Evolutionary conservation across 2,113 vertebrate species (phyloP).

Genomic region (Solea senegalensis): DNA sequence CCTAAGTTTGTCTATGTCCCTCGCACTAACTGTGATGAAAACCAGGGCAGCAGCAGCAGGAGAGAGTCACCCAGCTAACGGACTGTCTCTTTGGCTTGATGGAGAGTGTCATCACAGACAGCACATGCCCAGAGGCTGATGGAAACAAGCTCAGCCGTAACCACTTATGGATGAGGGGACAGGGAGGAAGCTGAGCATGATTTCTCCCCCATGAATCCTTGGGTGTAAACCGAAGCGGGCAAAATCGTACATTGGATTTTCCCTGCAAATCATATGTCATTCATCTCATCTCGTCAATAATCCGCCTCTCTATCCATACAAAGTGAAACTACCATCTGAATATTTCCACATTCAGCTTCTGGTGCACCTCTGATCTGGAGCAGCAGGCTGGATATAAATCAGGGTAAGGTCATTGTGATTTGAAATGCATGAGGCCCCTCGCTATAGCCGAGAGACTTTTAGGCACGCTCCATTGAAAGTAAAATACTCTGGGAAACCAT

Average conservation of each 20-base stretch:
- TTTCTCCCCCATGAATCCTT: constrained; percentile 56
- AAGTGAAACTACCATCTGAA: constrained; percentile 38
- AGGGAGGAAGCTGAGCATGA: constrained; percentile 59
- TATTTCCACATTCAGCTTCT: constrained; percentile 27
- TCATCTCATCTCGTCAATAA: constrained; percentile 40
- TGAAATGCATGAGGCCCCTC: constrained; percentile 76
- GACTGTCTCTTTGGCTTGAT: constrained; percentile 60
- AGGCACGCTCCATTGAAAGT: constrained; percentile 72
- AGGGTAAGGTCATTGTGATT: constrained; percentile 68
- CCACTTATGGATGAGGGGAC: constrained; percentile 55
- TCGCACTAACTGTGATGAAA: constrained; percentile 76
- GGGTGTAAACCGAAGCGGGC: constrained; percentile 22
- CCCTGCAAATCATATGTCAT: constrained; percentile 61
- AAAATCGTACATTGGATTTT: constrained; percentile 44
- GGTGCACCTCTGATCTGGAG: constrained; percentile 39
- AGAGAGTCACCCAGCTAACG: constrained; percentile 33
- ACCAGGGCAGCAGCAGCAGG: constrained; percentile 49
- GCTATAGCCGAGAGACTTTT: constrained; percentile 60
- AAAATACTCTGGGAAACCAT: constrained; percentile 71
- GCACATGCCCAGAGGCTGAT: constrained; percentile 70
- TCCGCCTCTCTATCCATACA: constrained; percentile 46
- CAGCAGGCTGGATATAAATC: constrained; percentile 52
- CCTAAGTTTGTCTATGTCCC: constrained; percentile 68
- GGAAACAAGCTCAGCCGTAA: constrained; percentile 70
- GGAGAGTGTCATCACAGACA: constrained; percentile 73